A percentile compares a stretch with the other conserved stretches of the same genome.
These are phyloP conservation scores for Holothuria leucospilota DNA, from an alignment of 53 echinoderm and acorn worm genomes.

Conservation along the genomic window DNA sequence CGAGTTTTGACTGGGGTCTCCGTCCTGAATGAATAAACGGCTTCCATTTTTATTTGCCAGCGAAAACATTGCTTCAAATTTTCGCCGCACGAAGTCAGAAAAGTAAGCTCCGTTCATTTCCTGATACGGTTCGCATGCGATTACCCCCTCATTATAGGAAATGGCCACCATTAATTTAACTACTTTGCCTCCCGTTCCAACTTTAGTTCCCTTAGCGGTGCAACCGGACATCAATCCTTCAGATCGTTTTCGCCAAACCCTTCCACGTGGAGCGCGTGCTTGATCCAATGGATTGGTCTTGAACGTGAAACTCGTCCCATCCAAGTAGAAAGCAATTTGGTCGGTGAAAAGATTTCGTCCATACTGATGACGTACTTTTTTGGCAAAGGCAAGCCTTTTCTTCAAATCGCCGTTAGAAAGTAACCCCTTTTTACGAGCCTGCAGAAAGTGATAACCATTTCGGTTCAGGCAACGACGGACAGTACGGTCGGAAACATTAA, in stretches of 20 bases:
- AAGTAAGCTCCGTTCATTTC: constrained; percentile 35
- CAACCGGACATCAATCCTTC: constrained; percentile 31
- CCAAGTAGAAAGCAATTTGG: constrained; percentile 40
- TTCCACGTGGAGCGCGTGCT: no score
- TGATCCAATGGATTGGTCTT: constrained; percentile 32
- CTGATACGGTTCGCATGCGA: constrained; percentile 42
- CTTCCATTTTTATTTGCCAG: constrained; percentile 21
- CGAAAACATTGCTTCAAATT: constrained; percentile 29
- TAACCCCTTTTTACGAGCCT: constrained; percentile 9
- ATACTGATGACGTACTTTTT: background rate
- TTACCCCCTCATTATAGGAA: constrained; percentile 42
- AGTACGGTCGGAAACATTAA: background rate
- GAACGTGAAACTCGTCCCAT: constrained; percentile 9
- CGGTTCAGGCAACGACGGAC: background rate
- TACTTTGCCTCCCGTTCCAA: constrained; percentile 29
- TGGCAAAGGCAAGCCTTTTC: background rate
- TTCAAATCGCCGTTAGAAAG: background rate
- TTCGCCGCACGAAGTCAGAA: constrained; percentile 33
- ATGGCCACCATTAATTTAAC: constrained; percentile 48
- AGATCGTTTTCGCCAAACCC: constrained; percentile 19
- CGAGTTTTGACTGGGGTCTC: constrained; percentile 40
- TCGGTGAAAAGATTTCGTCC: constrained; percentile 47
- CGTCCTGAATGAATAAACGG: constrained; percentile 44
- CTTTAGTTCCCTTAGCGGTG: constrained; percentile 40
- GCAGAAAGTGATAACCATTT: constrained; percentile 15